Evolutionary conservation across 2,113 vertebrate genomes (phyloP), one percentile per base, ranked within the genome.

Genomic region (Chaetodon trifascialis): DNA sequence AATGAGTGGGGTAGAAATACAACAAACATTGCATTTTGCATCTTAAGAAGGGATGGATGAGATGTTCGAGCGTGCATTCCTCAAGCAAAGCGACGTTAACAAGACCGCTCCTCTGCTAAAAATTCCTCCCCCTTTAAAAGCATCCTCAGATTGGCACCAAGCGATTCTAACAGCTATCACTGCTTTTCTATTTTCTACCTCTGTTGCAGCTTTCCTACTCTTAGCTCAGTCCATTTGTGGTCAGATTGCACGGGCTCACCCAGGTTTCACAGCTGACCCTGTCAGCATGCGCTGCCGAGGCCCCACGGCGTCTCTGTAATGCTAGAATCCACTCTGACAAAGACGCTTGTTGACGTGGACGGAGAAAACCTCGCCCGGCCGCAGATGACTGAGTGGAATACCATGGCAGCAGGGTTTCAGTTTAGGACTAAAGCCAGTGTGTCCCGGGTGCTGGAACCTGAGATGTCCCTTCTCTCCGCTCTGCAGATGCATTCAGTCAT

Each of bases 361-460:
- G 5, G 44, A 76, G 79, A 42, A 73, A 83, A 71, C 38, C 68
- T 82, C 5, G 73, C 36, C 19, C 17, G 58, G 71, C 71, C 55
- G 44, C 79, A 72, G 62, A 56, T 38, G 66, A 82, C 82, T 42
- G 79, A 68, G 58, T 21, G 62, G 72, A 75, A 63, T 5, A 70
- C 44, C 64, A 42, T 40, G 25, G 36, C 42, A 62, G 73, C 76
- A 78, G 82, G 59, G 65, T 84, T 79, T 73, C 21, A 44, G 66
- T 56, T 72, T 11, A 19, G 66, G 74, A 55, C 76, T 23, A 4
- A 73, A 63, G 12, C 70, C 51, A 62, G 56, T 6, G 55, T 34
- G 76, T 85, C 84, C 78, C 21, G 7, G 38, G 64, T 46, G 65
- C 72, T 60, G 91, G 83, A 93, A 92, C 88, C 87, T 49, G 90